phyloP scores from a whole-genome alignment of 2,113 vertebrate genomes.

The Aspidoscelis tigris region DNA sequence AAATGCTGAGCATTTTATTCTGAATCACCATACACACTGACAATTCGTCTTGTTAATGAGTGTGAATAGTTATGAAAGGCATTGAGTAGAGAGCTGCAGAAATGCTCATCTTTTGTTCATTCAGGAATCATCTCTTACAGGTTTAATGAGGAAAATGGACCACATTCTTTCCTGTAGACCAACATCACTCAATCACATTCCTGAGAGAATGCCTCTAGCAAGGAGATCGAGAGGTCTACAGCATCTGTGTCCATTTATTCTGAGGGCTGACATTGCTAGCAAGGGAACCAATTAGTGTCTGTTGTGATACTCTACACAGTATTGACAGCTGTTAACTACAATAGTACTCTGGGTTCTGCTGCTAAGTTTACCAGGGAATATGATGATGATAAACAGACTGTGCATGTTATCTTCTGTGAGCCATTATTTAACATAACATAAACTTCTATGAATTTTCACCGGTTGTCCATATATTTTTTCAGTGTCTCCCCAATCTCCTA shows the following conservation, averaged over 20 bases:
- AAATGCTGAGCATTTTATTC: neutral
- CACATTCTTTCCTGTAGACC: neutral
- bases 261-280: neutral
- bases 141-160: neutral
- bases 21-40: neutral
- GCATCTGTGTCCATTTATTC: neutral
- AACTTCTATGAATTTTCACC: neutral
- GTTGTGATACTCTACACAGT: conserved; percentile 23
- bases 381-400: conserved; percentile 13
- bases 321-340: neutral
- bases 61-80: neutral
- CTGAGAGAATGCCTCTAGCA: accelerated
- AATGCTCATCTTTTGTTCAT: neutral
- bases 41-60: neutral
- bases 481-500: conserved; percentile 16
- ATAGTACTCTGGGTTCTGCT: neutral
- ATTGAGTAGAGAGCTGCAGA: accelerated
- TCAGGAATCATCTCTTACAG: neutral
- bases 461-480: neutral
- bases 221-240: neutral
- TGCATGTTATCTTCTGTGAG: neutral
- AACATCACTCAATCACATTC: neutral
- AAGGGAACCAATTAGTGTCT: conserved; percentile 31
- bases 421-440: neutral
- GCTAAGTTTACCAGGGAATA: conserved; percentile 27